These are phyloP conservation scores for Drosophila meridiana DNA, from an alignment of 2,888 invertebrate species.

Conservation along the genomic window DNA sequence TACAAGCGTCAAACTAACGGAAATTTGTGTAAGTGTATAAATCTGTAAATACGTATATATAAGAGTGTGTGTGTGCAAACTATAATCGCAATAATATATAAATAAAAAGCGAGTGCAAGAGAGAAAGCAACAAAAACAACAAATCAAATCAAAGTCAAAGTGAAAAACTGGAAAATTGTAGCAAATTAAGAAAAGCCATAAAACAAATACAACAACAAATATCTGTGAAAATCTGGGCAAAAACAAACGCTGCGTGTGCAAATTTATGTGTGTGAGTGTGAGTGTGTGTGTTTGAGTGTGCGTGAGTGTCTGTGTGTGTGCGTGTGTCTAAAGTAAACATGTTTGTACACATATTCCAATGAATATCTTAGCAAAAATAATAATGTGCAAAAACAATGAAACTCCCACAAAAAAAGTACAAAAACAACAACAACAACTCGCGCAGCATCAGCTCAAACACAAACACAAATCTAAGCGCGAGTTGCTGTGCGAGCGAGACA, in stretches of 20 bases:
- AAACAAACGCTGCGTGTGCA: slow-evolving; percentile 27
- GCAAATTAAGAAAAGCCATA: slow-evolving; percentile 55
- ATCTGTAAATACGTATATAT: slow-evolving; percentile 7
- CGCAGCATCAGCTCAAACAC: slow-evolving; percentile 46
- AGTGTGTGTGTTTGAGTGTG: too few relatives aligned
- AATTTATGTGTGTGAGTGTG: slow-evolving; percentile 11
- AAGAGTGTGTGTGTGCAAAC: slow-evolving; percentile 36
- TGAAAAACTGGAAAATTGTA: slow-evolving; percentile 52
- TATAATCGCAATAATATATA: slow-evolving; percentile 43
- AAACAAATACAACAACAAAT: slow-evolving; percentile 18
- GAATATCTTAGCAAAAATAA: slow-evolving; percentile 10
- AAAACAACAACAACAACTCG: slow-evolving; percentile 16
- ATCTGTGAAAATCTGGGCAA: slow-evolving; percentile 38
- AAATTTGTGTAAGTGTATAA: slow-evolving; percentile 56
- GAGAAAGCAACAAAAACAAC: slow-evolving; percentile 50
- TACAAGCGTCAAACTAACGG: slow-evolving; percentile 61
- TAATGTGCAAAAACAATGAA: slow-evolving; percentile 58
- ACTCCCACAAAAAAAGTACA: slow-evolving; percentile 52
- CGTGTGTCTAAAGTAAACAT: slow-evolving; percentile 25
- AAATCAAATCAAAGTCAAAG: slow-evolving; percentile 40
- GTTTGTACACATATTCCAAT: slow-evolving; percentile 15
- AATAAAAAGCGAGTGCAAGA: slow-evolving; percentile 24
- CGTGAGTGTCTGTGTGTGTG: not conserved
- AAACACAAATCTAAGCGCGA: slow-evolving; percentile 26
- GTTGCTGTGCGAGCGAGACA: slow-evolving; percentile 7